Evolutionary conservation across 2,113 vertebrate species (phyloP), one percentile per base, ranked within the genome.

Genomic region (Planiliza haematocheilus): DNA sequence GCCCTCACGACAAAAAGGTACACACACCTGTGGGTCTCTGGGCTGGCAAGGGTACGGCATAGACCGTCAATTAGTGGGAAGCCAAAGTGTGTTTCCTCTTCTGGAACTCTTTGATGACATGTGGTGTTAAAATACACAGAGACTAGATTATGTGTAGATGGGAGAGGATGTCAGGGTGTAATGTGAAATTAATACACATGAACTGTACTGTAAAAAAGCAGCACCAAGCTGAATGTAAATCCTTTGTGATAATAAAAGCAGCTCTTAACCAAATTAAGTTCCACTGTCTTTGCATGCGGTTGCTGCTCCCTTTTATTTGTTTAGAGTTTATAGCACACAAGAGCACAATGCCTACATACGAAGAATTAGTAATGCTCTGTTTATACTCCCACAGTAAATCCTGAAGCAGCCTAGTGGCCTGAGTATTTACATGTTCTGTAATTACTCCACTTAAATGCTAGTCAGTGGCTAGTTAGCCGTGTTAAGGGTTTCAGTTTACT

Each of bases 51-150:
- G 64, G 74, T 72, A 59, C 60, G 56, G 45, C 3, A 10, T 38
- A 52, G 48, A 61, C 50, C 34, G 42, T 79, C 69, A 83, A 57
- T 70, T 62, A 63, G 58, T 41, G 78, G 70, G 68, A 83, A 59
- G 64, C 11, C 18, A 68, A 72, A 67, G 18, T 17, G 13, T 41
- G 73, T 83, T 72, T 74, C 80, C 41, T 72, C 42, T 16, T 62
- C 21, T 45, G 64, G 36, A 74, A 63, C 65, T 58, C 48, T 85
- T 82, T 82, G 68, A 89, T 83, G 70, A 67, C 18, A 59, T 2
- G 10, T 5, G 2, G 57, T 51, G 43, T 70, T 65, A 43, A 57
- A 82, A 76, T 71, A 84, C 78, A 75, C 41, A 66, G 37, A 59
- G 37, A 41, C 4, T 2, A 65, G 57, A 72, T 82, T 64, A 24